Evolutionary conservation across 2,797 vertebrate species (phyloP), one percentile per base, ranked within the genome.

Genomic region (Tympanoctomys barrerae): DNA sequence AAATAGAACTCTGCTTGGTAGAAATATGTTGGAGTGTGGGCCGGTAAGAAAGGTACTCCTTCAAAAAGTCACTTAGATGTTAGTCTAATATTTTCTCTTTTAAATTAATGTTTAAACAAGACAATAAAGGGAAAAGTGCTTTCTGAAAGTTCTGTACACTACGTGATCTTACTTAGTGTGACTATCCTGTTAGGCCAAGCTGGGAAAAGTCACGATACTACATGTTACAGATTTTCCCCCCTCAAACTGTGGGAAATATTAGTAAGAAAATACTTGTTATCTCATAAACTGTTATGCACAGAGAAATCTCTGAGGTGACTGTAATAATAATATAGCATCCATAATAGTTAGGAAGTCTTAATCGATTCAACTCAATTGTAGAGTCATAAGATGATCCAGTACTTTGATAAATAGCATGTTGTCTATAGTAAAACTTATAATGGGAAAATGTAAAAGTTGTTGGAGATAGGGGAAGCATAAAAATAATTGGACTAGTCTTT

Each of bases 361-460:
- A 91, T 49, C 54, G 24, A 33, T 54, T 92, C 13, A 57, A 54
- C 1, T 66, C 13, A 49, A 36, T 13, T 61, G 31, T 61, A 66
- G 18, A 75, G 46, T 31, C 79, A 18, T 88, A 52, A 92, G 54
- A 83, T 42, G 62, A 88, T 70, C 36, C 16, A 4, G 31, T 6
- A 18, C 36, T 95, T 87, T 96, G 62, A 83, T 66, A 88, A 95
- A 82, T 59, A 89, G 61, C n/a, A 42, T 46, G 52, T 1, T 39
- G 86, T 64, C 4, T n/a, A 82, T 62, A 86, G 19, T 70, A 59
- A 89, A 79, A 93, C 46, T 64, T 64, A 57, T 4, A 86, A 64
- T 24, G 59, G 22, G 3, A 54, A 93, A 85, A 4, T 59, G 16
- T 49, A 81, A 68, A 26, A 94, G n/a, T 39, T 81, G 11, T 14